Percentiles rank a stretch among this genome's conserved stretches.
phyloP scores from a whole-genome alignment of 2,797 vertebrate species.

The Hippocampus kuda region DNA sequence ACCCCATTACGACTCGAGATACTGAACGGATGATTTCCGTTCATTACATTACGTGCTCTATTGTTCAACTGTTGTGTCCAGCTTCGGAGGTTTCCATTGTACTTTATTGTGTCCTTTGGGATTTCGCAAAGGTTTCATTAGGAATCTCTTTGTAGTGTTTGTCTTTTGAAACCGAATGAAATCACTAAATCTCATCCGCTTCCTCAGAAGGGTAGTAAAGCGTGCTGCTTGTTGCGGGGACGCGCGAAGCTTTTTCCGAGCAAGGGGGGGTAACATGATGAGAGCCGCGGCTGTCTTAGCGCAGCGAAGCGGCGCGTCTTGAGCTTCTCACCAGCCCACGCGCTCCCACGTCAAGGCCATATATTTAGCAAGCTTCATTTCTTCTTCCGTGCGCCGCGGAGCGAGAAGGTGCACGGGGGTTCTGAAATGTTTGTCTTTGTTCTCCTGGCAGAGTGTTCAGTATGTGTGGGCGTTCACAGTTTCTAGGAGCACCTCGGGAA shows the following conservation, averaged over 20 bases:
- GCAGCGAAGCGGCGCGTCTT: slow-evolving; percentile 52
- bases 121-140: neutral
- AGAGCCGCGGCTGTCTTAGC: slow-evolving; percentile 44
- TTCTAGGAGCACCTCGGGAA: slow-evolving; percentile 65
- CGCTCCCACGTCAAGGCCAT: slow-evolving; percentile 60
- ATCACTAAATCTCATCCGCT: slow-evolving; percentile 13
- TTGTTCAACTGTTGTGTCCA: neutral
- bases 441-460: slow-evolving; percentile 61
- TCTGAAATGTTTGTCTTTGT: slow-evolving; percentile 70
- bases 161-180: slow-evolving; percentile 27
- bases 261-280: slow-evolving; percentile 23
- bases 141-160: neutral
- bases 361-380: slow-evolving; percentile 64
- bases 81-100: neutral
- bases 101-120: neutral
- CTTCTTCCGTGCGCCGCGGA: slow-evolving; percentile 48
- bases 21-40: too few relatives aligned
- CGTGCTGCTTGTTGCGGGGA: slow-evolving; percentile 37
- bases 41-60: too few relatives aligned
- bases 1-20: neutral
- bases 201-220: slow-evolving; percentile 15
- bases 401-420: slow-evolving; percentile 57
- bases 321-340: slow-evolving; percentile 60
- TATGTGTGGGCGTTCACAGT: slow-evolving; percentile 61
- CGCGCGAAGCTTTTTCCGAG: slow-evolving; percentile 24